Evolutionary conservation across 1,140 invertebrate species (phyloP), one percentile per base, ranked within the genome.

Genomic region (Nasonia longicornis): DNA sequence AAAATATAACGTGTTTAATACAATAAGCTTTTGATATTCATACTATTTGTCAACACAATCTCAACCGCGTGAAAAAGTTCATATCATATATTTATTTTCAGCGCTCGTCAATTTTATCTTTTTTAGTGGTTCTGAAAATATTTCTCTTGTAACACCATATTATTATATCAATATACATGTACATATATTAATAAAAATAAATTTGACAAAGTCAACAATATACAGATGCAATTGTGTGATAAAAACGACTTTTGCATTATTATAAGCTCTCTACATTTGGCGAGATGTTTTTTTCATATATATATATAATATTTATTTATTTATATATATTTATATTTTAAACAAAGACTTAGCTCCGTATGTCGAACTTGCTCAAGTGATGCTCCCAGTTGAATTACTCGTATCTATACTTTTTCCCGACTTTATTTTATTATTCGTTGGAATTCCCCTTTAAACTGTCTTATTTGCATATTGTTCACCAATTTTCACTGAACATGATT

Each of bases 291-390:
- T 70, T 22, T 45, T 29, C 52, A 69, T 76, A 66, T 31, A 69
- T 76, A 66, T 31, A 10, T 70, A 63, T 58, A 58, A n/a, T 58
- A 16, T 16, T 52, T 71, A 76, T 69, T 26, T 66, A 76, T 76
- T 48, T 67, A 29, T 81, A 58, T 52, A n/a, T 73, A 31, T 74
- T 63, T 52, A 66, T 66, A 69, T 81, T 77, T 81, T 77, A 81
- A 81, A 81, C 75, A 81, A 81, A 82, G 63, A 82, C 76, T 78
- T 81, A 81, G 80, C 74, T 81, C 79, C 69, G 74, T 64, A 81
- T 71, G 74, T 77, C 74, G 26, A 66, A 63, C 22, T 66, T 14
- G n/a, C 52, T 76, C 22, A n/a, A 79, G 35, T 74, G 38, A n/a
- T 75, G 2, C 22, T 58, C 58, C 70, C n/a, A 20, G 7, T 63